Conservation (phyloP, 2,113 vertebrate genomes). For the Pachycephala philippinensis region DNA sequence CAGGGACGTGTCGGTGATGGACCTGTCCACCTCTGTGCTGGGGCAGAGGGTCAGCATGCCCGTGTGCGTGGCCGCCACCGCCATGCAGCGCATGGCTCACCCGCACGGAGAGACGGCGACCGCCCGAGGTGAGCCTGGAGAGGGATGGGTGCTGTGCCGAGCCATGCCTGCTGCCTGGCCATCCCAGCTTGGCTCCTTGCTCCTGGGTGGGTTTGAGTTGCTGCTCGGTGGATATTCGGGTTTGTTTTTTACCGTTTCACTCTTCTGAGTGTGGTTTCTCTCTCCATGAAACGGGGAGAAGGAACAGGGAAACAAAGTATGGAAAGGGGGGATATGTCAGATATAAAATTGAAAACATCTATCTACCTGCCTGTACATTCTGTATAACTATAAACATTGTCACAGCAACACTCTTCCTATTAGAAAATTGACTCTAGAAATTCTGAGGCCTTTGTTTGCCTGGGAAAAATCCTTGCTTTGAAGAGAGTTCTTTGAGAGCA, state of each 20-base stretch:
- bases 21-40: slow-evolving; percentile 80
- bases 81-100: slow-evolving; percentile 95
- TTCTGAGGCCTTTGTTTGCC: neutral
- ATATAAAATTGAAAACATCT: neutral
- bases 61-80: slow-evolving; percentile 83
- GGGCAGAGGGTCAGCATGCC: slow-evolving; percentile 88
- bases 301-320: neutral
- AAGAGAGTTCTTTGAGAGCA: neutral
- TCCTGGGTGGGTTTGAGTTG: neutral
- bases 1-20: slow-evolving; percentile 81
- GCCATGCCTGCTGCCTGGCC: neutral
- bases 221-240: neutral
- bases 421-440: neutral
- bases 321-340: neutral
- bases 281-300: accelerated
- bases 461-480: neutral
- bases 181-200: neutral
- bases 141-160: neutral
- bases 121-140: slow-evolving; percentile 74
- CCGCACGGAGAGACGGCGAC: slow-evolving; percentile 86
- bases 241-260: neutral
- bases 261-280: accelerated
- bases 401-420: neutral
- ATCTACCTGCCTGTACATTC: neutral
- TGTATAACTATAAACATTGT: neutral